Conservation (phyloP, 2,888 invertebrate species). For the Branchinecta sandiegonensis region DNA sequence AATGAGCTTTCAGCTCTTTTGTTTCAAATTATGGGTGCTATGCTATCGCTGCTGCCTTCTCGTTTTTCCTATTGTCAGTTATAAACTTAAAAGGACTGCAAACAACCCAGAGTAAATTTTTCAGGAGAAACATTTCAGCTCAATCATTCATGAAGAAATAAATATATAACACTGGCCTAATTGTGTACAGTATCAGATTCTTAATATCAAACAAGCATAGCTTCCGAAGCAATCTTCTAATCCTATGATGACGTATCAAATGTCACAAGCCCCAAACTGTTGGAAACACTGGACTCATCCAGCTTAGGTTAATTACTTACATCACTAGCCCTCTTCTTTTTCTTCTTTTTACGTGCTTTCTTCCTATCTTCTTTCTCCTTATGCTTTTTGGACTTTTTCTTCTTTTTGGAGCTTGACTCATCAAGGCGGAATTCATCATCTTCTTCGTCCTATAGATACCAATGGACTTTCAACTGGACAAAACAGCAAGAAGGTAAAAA, state of each 20-base stretch:
- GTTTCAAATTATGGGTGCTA: too few species aligned
- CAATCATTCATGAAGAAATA: conserved; percentile 7
- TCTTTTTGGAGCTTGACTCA: conserved; percentile 62
- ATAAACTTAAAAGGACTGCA: too few species aligned
- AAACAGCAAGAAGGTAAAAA: not conserved
- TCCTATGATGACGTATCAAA: too few species aligned
- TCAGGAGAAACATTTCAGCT: conserved; percentile 4
- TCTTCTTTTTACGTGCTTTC: conserved; percentile 85
- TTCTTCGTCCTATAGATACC: conserved; percentile 44
- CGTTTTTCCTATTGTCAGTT: too few species aligned
- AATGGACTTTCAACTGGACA: not conserved
- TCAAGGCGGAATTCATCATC: conserved; percentile 77
- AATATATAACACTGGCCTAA: too few species aligned
- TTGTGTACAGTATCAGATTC: too few species aligned
- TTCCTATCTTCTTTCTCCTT: conserved; percentile 78
- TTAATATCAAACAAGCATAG: too few species aligned
- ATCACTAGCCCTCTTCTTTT: conserved; percentile 73
- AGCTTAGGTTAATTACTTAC: not conserved
- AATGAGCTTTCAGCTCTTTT: too few species aligned
- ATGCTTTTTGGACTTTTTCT: conserved; percentile 77
- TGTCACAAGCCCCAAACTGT: too few species aligned
- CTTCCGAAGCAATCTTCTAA: too few species aligned
- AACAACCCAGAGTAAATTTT: too few species aligned
- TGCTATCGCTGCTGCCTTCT: too few species aligned
- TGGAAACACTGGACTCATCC: conserved; percentile 42